A percentile compares a stretch with the other conserved stretches of the same genome.
Conservation (phyloP, 2,797 vertebrate species). For the Gymnopithys bicolor region DNA sequence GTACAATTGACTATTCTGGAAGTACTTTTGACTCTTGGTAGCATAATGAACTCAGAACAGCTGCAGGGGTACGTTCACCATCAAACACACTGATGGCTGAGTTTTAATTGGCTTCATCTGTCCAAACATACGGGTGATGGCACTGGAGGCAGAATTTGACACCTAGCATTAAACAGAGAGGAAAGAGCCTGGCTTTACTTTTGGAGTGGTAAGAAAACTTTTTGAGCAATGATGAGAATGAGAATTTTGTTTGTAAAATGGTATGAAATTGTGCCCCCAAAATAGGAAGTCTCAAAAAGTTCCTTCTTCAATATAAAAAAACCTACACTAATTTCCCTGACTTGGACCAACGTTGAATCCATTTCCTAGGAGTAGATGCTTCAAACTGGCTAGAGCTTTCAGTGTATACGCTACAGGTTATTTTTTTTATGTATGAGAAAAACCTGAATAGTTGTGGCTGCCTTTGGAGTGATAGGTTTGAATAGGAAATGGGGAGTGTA, state of each 20-base stretch:
- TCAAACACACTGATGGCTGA: background rate
- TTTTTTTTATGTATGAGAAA: background rate
- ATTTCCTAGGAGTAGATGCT: background rate
- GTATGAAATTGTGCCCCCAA: background rate
- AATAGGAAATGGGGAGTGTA: background rate
- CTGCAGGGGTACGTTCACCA: slow-evolving; percentile 4
- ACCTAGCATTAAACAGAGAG: background rate
- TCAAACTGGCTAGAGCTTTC: background rate
- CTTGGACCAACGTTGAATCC: background rate
- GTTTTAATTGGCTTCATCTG: slow-evolving; percentile 26
- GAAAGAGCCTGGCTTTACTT: background rate
- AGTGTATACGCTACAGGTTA: background rate
- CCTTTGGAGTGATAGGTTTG: background rate
- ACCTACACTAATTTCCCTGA: background rate
- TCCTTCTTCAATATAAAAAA: background rate
- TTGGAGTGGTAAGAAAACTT: background rate
- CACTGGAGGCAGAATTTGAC: slow-evolving; percentile 14
- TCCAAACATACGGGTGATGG: background rate
- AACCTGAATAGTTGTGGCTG: background rate
- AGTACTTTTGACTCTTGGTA: background rate
- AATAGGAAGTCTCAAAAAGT: background rate
- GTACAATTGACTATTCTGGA: background rate
- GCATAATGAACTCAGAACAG: background rate
- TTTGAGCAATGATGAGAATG: background rate
- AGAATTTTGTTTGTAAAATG: background rate